phyloP scores from a whole-genome alignment of 2,888 invertebrate species.

The Petrophora chlorosata region DNA sequence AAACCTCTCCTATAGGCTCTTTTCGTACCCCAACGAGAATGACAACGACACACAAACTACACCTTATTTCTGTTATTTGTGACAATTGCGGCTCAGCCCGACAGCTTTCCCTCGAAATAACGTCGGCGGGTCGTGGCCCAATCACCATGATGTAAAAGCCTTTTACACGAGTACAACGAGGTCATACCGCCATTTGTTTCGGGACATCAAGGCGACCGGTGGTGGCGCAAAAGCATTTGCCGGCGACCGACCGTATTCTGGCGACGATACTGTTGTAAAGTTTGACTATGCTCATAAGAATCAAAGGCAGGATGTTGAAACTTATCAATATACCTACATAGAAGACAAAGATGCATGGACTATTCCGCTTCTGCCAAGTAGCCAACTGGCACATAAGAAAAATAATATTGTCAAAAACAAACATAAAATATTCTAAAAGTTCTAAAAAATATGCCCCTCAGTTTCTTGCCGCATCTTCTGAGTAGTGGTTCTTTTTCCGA shows the following conservation, averaged over 20 bases:
- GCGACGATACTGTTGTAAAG: conserved; percentile 31
- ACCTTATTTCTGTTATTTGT: not conserved
- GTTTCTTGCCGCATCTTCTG: no score
- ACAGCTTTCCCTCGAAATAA: conserved; percentile 4
- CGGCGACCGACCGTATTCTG: conserved; percentile 29
- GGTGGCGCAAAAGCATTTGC: conserved; percentile 51
- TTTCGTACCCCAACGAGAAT: no score
- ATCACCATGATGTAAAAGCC: conserved; percentile 21
- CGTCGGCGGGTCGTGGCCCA: conserved; percentile 10
- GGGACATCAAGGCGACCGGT: conserved; percentile 44
- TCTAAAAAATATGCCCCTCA: no score
- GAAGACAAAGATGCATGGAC: no score
- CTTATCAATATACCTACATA: no score
- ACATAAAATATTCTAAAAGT: no score
- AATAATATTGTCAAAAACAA: no score
- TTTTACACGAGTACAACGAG: conserved; percentile 40
- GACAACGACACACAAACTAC: no score
- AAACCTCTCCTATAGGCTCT: no score
- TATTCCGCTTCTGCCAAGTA: no score
- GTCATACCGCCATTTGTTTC: conserved; percentile 54
- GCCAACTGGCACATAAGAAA: no score
- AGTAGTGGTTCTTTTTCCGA: no score
- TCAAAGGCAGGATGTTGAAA: not conserved
- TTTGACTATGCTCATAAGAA: conserved; percentile 12
- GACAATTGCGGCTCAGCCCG: not conserved